Conservation (phyloP, 2,113 vertebrate species). For the Orthonyx spaldingii region DNA sequence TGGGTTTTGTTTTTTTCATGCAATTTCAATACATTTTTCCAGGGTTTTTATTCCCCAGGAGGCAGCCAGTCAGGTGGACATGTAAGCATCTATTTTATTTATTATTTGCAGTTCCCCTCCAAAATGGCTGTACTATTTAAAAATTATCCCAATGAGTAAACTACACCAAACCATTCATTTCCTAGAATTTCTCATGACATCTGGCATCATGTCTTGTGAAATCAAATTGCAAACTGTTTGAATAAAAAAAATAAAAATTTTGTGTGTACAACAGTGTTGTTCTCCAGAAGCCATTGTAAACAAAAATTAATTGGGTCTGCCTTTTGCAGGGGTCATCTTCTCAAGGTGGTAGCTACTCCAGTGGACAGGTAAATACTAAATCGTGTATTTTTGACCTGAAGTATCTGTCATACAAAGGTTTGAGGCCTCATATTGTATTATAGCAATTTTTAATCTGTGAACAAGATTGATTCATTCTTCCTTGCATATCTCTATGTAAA, state of each 20-base stretch:
- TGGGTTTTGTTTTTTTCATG: not conserved
- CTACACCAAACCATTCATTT: not conserved
- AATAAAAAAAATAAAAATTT: not conserved
- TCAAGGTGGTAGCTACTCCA: slow-evolving; percentile 32
- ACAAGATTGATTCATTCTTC: not conserved
- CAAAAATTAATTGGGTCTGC: not conserved
- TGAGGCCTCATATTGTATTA: not conserved
- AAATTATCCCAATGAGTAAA: not conserved
- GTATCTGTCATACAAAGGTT: not conserved
- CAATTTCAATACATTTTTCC: slow-evolving; percentile 58
- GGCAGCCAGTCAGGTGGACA: slow-evolving; percentile 64
- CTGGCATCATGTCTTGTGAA: not conserved
- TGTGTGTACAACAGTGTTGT: not conserved
- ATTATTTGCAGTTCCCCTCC: slow-evolving; percentile 28
- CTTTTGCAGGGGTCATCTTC: slow-evolving; percentile 45
- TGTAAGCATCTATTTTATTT: slow-evolving; percentile 62
- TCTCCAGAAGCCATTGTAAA: not conserved
- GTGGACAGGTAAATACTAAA: slow-evolving; percentile 18
- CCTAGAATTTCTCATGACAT: not conserved
- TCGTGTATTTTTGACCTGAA: not conserved
- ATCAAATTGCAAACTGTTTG: not conserved
- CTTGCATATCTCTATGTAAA: not conserved
- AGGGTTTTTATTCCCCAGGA: slow-evolving; percentile 63
- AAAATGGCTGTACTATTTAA: not conserved
- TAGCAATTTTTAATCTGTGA: not conserved